Conservation (phyloP, 2,888 invertebrate genomes). For the Melangyna quadrimaculata region DNA sequence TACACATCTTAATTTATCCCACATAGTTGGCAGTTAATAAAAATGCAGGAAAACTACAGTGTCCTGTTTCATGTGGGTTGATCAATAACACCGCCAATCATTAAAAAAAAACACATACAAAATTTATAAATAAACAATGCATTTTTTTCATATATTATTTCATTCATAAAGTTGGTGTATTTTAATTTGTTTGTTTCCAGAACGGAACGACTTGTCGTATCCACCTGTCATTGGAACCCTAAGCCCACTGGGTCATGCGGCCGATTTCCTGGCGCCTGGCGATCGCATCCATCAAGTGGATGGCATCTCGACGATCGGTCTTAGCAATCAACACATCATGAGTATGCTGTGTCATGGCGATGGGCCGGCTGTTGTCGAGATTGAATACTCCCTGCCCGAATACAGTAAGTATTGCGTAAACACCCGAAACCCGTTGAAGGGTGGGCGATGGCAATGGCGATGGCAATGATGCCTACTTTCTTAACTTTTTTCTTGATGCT, state of each 20-base stretch:
- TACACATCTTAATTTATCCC: neutral
- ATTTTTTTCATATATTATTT: neutral
- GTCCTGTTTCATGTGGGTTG: neutral
- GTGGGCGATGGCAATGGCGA: neutral
- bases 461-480: neutral
- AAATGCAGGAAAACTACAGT: neutral
- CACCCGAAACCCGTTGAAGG: slow-evolving; percentile 15
- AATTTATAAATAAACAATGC: slow-evolving; percentile 29
- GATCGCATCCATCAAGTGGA: slow-evolving; percentile 91
- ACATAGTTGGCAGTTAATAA: neutral
- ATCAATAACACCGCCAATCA: neutral
- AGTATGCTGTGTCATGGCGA: slow-evolving; percentile 87
- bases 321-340: slow-evolving; percentile 90
- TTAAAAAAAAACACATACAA: neutral
- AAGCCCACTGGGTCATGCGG: slow-evolving; percentile 81
- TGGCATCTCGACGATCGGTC: slow-evolving; percentile 88
- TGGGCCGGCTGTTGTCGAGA: slow-evolving; percentile 88
- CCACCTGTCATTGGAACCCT: slow-evolving; percentile 80
- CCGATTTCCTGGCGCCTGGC: slow-evolving; percentile 90
- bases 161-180: slow-evolving; percentile 5
- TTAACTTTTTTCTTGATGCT: neutral
- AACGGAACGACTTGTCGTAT: slow-evolving; percentile 81
- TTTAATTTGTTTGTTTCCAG: slow-evolving; percentile 73
- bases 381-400: slow-evolving; percentile 91
- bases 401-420: slow-evolving; percentile 84